Conservation (phyloP, 2,888 invertebrate genomes). For the Dyspetes luteomarginatus region DNA sequence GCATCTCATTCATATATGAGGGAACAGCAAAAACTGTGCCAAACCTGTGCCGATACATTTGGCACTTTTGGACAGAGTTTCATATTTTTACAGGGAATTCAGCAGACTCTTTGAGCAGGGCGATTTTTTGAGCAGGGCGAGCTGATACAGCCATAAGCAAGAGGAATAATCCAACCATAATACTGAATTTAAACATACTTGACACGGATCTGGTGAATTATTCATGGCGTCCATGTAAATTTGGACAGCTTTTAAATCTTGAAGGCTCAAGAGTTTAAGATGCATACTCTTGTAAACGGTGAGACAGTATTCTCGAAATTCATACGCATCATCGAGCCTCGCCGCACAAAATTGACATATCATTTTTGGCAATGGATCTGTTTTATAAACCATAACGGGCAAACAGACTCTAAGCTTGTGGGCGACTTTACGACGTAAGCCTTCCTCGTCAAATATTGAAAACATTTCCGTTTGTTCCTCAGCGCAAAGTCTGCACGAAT, state of each 20-base stretch:
- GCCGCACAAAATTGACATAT: constrained; percentile 80
- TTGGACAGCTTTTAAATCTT: constrained; percentile 72
- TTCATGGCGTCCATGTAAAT: constrained; percentile 78
- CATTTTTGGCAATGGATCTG: constrained; percentile 79
- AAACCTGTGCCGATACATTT: too few species aligned
- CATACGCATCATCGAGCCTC: constrained; percentile 77
- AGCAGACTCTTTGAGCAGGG: too few species aligned
- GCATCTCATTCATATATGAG: too few species aligned
- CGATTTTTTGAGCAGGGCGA: too few species aligned
- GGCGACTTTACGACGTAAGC: constrained; percentile 74
- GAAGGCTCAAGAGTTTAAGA: constrained; percentile 69
- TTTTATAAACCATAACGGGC: constrained; percentile 78
- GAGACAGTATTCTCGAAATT: constrained; percentile 77
- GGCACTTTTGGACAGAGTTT: too few species aligned
- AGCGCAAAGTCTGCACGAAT: constrained; percentile 76
- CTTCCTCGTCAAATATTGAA: constrained; percentile 78
- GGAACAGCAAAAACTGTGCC: too few species aligned
- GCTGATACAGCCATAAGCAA: too few species aligned
- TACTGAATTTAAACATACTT: constrained; percentile 68
- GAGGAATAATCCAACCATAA: too few species aligned
- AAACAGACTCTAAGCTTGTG: constrained; percentile 77
- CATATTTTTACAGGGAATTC: too few species aligned
- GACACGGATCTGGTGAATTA: constrained; percentile 79
- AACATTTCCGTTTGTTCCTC: constrained; percentile 78
- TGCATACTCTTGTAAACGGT: constrained; percentile 77